A percentile compares a stretch with the other conserved stretches of the same genome.
Evolutionary conservation across 2,888 invertebrate genomes (phyloP).

Genomic region (Morpho helenor): DNA sequence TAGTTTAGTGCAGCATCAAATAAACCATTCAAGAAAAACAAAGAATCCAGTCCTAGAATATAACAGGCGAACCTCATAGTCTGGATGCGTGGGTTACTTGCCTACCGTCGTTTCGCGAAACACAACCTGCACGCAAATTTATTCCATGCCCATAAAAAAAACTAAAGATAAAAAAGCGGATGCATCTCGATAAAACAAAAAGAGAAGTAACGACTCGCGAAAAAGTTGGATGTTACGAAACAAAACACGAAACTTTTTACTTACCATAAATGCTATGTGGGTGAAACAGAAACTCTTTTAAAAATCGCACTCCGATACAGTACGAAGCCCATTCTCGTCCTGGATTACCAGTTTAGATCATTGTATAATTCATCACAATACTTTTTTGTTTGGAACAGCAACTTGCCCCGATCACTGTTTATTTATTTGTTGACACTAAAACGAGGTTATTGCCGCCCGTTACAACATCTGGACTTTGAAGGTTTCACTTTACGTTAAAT

Average conservation of each 20-base stretch:
- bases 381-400: slow-evolving; percentile 47
- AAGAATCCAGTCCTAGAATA: slow-evolving; percentile 1
- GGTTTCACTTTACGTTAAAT: slow-evolving; percentile 56
- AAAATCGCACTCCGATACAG: slow-evolving; percentile 54
- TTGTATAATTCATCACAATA: slow-evolving; percentile 69
- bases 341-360: slow-evolving; percentile 60
- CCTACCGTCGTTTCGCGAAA: slow-evolving; percentile 20
- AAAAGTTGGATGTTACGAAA: slow-evolving; percentile 63
- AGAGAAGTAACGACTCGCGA: slow-evolving; percentile 23
- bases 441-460: slow-evolving; percentile 63
- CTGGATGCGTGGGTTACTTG: slow-evolving; percentile 19
- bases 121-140: slow-evolving; percentile 16
- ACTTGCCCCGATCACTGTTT: slow-evolving; percentile 69
- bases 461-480: slow-evolving; percentile 61
- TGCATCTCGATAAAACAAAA: slow-evolving; percentile 21
- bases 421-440: slow-evolving; percentile 73
- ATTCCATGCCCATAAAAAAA: slow-evolving; percentile 10
- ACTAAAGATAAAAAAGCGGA: slow-evolving; percentile 18
- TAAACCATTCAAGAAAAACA: background rate
- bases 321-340: slow-evolving; percentile 65
- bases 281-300: slow-evolving; percentile 55
- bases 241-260: slow-evolving; percentile 67
- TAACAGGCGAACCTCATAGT: background rate
- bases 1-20: background rate
- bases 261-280: slow-evolving; percentile 76